Percentiles rank a stretch among this genome's conserved stretches.
These are phyloP conservation scores for Actinernus sp. DNA, from an alignment of 92 coral and sea anemone species.

Conservation along the genomic window DNA sequence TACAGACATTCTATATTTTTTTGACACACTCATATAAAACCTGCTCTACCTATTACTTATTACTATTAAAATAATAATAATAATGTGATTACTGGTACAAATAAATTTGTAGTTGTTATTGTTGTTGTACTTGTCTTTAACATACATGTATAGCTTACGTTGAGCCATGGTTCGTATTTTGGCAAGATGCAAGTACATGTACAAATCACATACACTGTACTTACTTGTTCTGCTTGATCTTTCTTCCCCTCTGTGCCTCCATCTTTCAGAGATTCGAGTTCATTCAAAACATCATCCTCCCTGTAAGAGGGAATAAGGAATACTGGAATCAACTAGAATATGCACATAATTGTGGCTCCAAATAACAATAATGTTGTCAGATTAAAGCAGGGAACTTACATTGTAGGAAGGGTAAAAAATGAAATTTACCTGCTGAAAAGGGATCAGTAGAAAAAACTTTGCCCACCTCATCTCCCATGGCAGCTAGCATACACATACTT, in stretches of 20 bases:
- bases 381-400: neutral
- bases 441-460: neutral
- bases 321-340: neutral
- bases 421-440: neutral
- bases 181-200: too few relatives aligned
- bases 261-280: slow-evolving; percentile 79
- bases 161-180: too few relatives aligned
- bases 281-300: slow-evolving; percentile 98
- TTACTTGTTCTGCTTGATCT: slow-evolving; percentile 25
- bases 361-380: neutral
- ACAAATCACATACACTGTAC: neutral
- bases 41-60: too few relatives aligned
- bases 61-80: too few relatives aligned
- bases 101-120: too few relatives aligned
- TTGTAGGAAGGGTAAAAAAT: neutral
- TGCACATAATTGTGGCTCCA: neutral
- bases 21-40: too few relatives aligned
- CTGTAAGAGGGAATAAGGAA: slow-evolving; percentile 28
- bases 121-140: too few relatives aligned
- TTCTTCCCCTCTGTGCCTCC: slow-evolving; percentile 19
- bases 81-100: too few relatives aligned
- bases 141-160: too few relatives aligned
- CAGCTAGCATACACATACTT: too few relatives aligned
- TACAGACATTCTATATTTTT: too few relatives aligned
- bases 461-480: neutral